Evolutionary conservation across 2,113 vertebrate genomes (phyloP), one percentile per base, ranked within the genome.

Genomic region (Barbus barbus): DNA sequence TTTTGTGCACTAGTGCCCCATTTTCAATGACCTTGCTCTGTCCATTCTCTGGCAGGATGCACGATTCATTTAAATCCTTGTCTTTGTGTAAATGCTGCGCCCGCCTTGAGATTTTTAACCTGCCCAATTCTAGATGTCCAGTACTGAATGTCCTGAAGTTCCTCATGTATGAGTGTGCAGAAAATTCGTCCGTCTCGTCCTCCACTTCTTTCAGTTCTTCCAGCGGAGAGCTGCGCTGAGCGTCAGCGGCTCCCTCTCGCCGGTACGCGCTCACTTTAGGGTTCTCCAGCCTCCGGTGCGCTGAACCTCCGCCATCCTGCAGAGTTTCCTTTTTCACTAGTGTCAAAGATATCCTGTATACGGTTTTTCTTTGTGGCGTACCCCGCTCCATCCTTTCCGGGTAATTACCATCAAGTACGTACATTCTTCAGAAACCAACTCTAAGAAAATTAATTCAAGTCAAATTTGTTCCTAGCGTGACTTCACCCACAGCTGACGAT

Each of bases 331-430:
- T 96, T 89, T 98, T 96, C 88, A 99, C 97, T 90, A 98, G 90
- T 44, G 97, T 98, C 87, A 98, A 95, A 18, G 97, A 98, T 93
- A 99, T 99, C 90, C 96, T 93, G 91, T 98, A 97, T 1, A 98
- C 96, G 0, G 96, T 98, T 67, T 93, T 97, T 87, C 96, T 93
- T 86, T 95, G 96, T 13, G 95, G 94, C 26, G 94, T 90, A 0
- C 95, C 95, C 31, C 96, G 91, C 88, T 95, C 95, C 97, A 95
- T 95, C 84, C 91, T 87, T 73, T 94, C 95, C 1, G 92, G 82
- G 1, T 92, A 93, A 65, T 90, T 90, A 58, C 91, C 92, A 91
- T 97, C 96, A 90, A 97, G 92, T 26, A 97, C 94, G 90, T 95
- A 96, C 97, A 98, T 98, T 87, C 88, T 92, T 84, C 22, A 65